Base-by-base conservation (phyloP, 2,888 invertebrate species). In the Cosmopolites sordidus region DNA sequence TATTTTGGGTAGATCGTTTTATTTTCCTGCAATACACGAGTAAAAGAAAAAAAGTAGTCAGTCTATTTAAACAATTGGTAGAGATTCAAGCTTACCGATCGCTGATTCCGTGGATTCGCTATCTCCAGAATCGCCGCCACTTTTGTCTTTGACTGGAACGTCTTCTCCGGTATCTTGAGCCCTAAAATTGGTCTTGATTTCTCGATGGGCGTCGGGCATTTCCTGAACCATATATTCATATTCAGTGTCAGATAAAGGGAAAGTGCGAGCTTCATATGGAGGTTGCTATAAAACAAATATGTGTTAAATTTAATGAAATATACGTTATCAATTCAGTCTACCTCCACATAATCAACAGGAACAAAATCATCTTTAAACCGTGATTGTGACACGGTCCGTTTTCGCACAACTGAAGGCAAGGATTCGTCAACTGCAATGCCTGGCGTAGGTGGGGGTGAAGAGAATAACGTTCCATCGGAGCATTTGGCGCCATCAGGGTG, bases 251-350 rank as follows among this genome's bases (percentile, higher is more conserved):
- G 77, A 71, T 44, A 92, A 76, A 3, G 92, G 92, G 74, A 91
- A 92, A 58, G 73, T 73, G 44, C 90, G 79, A 33, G 84, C 82
- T 54, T 90, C 87, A 72, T 84, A 90, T 9, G 92, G 89, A 60
- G 82, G 77, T 67, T 87, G 81, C 64, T 65, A 46, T 47, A 37
- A 46, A 40, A 39, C 11, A 16, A 27, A 16, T 18, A 14, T 17
- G 1, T 22, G 5, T 39, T n/a, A n/a, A n/a, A n/a, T n/a, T n/a
- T n/a, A n/a, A n/a, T n/a, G n/a, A n/a, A n/a, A n/a, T n/a, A 22
- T 22, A 22, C 8, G 8, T 5, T 8, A 22, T 22, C 8, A 22
- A 22, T 22, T 22, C 33, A 33, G 6, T 50, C 48, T 42, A 61
- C 63, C 60, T 67, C 69, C 12, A 63, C 62, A 38, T 63, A 60